phyloP scores from a whole-genome alignment of 1,140 invertebrate species.

The Brachionus plicatilis region DNA sequence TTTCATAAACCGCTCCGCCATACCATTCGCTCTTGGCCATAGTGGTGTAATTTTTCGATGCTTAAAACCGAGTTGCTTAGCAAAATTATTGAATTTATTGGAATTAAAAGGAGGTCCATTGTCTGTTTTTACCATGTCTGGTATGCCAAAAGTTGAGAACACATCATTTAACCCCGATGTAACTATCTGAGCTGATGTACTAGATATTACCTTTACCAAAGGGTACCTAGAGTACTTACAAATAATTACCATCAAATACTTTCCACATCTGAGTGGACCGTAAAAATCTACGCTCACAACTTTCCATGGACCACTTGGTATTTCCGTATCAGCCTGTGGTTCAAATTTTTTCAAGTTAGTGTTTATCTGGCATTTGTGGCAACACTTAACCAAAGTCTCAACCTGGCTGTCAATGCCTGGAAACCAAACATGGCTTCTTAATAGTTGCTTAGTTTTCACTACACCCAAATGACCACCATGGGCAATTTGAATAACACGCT shows the following conservation, averaged over 20 bases:
- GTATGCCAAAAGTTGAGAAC: conserved; percentile 43
- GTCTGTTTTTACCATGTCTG: conserved; percentile 41
- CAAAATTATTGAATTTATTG: conserved; percentile 40
- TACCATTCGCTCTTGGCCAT: conserved; percentile 41
- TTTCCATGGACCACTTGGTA: conserved; percentile 43
- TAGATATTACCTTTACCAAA: conserved; percentile 43
- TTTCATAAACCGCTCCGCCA: conserved; percentile 41
- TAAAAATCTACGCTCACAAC: conserved; percentile 46
- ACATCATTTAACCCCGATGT: conserved; percentile 39
- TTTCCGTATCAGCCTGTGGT: conserved; percentile 43
- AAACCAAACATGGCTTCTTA: conserved; percentile 43
- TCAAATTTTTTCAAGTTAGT: conserved; percentile 43
- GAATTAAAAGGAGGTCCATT: conserved; percentile 43
- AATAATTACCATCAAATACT: conserved; percentile 45
- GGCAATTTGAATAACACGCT: conserved; percentile 41
- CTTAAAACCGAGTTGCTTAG: conserved; percentile 34
- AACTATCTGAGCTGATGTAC: conserved; percentile 41
- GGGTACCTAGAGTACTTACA: conserved; percentile 48
- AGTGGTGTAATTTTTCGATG: conserved; percentile 42
- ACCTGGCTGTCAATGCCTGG: conserved; percentile 41
- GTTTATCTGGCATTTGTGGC: conserved; percentile 42
- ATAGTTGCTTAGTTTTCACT: conserved; percentile 43
- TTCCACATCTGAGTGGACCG: conserved; percentile 45
- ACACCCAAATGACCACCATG: conserved; percentile 43
- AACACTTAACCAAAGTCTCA: conserved; percentile 41